Evolutionary conservation across 1,140 invertebrate genomes (phyloP).

Genomic region (Drosophila trapezifrons): DNA sequence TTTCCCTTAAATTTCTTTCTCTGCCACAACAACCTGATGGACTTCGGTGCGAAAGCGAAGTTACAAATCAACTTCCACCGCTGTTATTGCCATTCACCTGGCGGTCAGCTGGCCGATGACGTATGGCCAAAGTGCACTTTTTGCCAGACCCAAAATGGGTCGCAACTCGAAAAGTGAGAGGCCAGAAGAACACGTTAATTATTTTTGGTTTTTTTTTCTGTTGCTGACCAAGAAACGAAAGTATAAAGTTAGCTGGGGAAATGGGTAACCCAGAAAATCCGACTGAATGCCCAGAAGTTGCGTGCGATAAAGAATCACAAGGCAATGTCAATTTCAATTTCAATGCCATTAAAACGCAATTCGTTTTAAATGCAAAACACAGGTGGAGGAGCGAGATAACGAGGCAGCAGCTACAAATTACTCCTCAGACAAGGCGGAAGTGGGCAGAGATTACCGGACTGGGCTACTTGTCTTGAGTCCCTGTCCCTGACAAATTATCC

Average conservation of each 20-base stretch:
- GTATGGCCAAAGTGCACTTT: constrained; percentile 37
- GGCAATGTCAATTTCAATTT: constrained; percentile 64
- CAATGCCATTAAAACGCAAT: constrained; percentile 75
- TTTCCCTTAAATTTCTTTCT: not conserved
- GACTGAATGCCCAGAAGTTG: constrained; percentile 33
- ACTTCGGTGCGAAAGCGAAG: constrained; percentile 10
- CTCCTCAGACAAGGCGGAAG: constrained; percentile 38
- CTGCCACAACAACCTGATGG: not conserved
- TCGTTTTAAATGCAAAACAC: constrained; percentile 59
- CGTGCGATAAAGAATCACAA: constrained; percentile 45
- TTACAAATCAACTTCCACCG: constrained; percentile 19
- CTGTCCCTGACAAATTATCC: constrained; percentile 55
- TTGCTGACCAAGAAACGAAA: constrained; percentile 18
- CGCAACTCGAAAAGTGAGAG: constrained; percentile 34
- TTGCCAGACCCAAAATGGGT: constrained; percentile 38
- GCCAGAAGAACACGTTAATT: constrained; percentile 29
- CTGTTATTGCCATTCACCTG: constrained; percentile 56
- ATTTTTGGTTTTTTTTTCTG: not conserved
- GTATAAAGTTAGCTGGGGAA: constrained; percentile 34
- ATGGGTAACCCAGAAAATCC: constrained; percentile 34
- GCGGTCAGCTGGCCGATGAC: constrained; percentile 32
- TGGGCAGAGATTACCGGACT: constrained; percentile 39
- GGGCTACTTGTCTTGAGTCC: constrained; percentile 52
- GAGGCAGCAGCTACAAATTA: constrained; percentile 27
- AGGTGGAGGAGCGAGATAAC: constrained; percentile 21